Evolutionary conservation across 2,797 vertebrate species (phyloP).

Genomic region (Malurus splendens): DNA sequence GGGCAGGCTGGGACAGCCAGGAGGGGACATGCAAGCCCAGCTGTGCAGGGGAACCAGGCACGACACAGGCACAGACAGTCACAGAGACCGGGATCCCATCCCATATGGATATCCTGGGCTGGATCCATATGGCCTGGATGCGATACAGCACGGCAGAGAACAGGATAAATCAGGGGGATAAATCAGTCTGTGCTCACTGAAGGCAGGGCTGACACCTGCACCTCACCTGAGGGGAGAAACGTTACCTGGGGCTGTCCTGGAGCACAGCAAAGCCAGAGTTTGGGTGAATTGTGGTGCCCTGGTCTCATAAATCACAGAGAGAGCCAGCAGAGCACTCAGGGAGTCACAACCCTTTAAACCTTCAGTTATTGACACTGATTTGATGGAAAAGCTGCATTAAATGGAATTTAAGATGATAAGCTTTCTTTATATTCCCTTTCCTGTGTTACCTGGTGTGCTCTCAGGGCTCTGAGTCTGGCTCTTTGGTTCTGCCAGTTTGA

Average conservation of each 20-base stretch:
- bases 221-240: background rate
- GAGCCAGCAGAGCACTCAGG: background rate
- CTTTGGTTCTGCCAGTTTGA: background rate
- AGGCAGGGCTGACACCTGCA: background rate
- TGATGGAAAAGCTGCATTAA: background rate
- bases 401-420: background rate
- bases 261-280: background rate
- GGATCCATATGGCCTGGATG: conserved; percentile 28
- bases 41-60: conserved; percentile 14
- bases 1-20: background rate
- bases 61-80: background rate
- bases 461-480: background rate
- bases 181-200: background rate
- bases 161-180: background rate
- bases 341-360: background rate
- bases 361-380: background rate
- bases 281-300: background rate
- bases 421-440: background rate
- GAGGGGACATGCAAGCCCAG: conserved; percentile 38
- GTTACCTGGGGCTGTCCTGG: background rate
- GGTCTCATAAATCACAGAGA: background rate
- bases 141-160: background rate
- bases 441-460: background rate
- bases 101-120: background rate
- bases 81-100: background rate